These are phyloP conservation scores for Pterobdella sp. DNA, from an alignment of 2,888 invertebrate genomes.

Conservation along the genomic window DNA sequence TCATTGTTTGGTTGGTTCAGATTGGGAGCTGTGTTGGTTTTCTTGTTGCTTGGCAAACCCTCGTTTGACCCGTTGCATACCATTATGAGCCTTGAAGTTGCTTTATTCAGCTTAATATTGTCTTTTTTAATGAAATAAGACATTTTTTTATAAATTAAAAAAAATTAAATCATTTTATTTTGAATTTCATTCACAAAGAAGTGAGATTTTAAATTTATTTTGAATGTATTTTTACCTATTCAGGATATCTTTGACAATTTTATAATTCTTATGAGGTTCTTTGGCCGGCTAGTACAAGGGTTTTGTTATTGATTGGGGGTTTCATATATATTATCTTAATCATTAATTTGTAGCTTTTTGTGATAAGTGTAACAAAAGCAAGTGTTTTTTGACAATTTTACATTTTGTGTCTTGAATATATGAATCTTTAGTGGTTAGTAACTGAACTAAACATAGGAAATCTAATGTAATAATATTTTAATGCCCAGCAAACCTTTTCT, in stretches of 20 bases:
- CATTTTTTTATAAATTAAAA: neutral
- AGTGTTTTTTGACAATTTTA: no score
- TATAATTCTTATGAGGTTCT: conserved; percentile 9
- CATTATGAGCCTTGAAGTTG: conserved; percentile 6
- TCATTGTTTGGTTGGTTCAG: neutral
- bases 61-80: conserved; percentile 7
- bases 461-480: no score
- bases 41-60: neutral
- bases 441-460: no score
- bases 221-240: conserved; percentile 1
- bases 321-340: neutral
- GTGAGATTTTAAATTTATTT: no score
- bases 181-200: no score
- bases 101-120: neutral
- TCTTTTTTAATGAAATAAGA: neutral
- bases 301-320: neutral
- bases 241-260: conserved; percentile 10
- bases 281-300: neutral
- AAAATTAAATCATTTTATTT: no score
- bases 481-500: no score
- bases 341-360: neutral
- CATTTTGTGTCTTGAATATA: no score
- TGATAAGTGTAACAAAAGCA: neutral
- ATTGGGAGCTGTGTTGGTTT: neutral
- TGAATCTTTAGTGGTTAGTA: no score